Evolutionary conservation across 2,797 vertebrate genomes (phyloP).

Genomic region (Coccyzus lansbergi): DNA sequence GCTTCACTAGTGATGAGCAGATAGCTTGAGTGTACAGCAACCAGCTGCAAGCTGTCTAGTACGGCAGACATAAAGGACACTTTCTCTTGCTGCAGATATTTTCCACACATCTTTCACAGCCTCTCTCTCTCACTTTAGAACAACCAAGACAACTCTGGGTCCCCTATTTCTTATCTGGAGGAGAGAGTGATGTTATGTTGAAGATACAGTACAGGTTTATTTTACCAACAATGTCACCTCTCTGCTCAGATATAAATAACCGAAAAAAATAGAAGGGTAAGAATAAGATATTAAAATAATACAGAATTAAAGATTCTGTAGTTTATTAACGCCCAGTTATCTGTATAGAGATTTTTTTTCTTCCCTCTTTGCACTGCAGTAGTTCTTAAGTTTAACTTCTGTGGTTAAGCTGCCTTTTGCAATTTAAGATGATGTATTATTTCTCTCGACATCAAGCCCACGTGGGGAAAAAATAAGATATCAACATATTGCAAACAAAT

Average conservation of each 20-base stretch:
- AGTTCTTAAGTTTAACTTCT: background rate
- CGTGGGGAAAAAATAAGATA: background rate
- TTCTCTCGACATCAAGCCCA: background rate
- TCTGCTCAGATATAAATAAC: background rate
- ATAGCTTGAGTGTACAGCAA: accelerated
- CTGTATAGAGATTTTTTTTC: background rate
- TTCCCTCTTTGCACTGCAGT: background rate
- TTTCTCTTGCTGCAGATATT: background rate
- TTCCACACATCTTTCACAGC: background rate
- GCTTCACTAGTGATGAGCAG: background rate
- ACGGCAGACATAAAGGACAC: background rate
- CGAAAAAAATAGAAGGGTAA: background rate
- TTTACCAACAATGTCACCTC: background rate
- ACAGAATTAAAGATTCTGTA: background rate
- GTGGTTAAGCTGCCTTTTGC: background rate
- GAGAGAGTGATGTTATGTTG: background rate
- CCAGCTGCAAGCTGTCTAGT: background rate
- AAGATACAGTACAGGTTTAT: background rate
- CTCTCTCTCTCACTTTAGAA: background rate
- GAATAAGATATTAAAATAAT: background rate
- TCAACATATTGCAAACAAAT: background rate
- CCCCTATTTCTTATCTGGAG: background rate
- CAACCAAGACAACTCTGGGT: background rate
- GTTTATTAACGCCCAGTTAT: background rate
- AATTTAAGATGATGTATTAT: background rate